Conservation (phyloP, 1,140 invertebrate genomes). For the Idris sp. region DNA sequence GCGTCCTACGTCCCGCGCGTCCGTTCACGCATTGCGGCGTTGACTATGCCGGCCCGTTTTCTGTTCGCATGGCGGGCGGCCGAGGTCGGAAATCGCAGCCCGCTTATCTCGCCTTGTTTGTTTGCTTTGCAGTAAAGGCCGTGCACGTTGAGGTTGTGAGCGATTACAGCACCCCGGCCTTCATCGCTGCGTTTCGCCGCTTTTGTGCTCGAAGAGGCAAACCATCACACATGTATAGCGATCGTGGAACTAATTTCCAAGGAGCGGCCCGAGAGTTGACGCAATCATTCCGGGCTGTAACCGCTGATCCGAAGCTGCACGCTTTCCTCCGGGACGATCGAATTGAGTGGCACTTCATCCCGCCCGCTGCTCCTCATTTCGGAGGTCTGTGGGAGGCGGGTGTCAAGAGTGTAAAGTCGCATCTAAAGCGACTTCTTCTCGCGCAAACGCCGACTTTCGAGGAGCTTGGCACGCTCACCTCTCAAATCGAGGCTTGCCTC, state of each 20-base stretch:
- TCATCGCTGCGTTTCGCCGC: conserved; percentile 66
- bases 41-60: background rate
- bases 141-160: background rate
- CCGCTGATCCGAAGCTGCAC: too few relatives aligned
- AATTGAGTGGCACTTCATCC: too few relatives aligned
- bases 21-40: background rate
- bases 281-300: background rate
- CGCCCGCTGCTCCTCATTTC: too few relatives aligned
- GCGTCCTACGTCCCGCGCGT: background rate
- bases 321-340: too few relatives aligned
- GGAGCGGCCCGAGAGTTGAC: conserved; percentile 26
- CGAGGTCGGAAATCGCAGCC: background rate
- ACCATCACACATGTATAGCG: conserved; percentile 40
- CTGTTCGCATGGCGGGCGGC: background rate
- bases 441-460: too few relatives aligned
- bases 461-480: too few relatives aligned
- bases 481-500: too few relatives aligned
- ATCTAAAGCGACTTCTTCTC: too few relatives aligned
- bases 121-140: conserved; percentile 16
- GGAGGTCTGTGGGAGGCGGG: too few relatives aligned
- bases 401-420: too few relatives aligned
- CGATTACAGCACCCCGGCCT: conserved; percentile 62
- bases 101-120: conserved; percentile 23
- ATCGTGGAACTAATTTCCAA: conserved; percentile 63
- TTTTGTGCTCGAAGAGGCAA: conserved; percentile 66